Conservation (phyloP, 2,113 vertebrate species). For the Serinus canaria region DNA sequence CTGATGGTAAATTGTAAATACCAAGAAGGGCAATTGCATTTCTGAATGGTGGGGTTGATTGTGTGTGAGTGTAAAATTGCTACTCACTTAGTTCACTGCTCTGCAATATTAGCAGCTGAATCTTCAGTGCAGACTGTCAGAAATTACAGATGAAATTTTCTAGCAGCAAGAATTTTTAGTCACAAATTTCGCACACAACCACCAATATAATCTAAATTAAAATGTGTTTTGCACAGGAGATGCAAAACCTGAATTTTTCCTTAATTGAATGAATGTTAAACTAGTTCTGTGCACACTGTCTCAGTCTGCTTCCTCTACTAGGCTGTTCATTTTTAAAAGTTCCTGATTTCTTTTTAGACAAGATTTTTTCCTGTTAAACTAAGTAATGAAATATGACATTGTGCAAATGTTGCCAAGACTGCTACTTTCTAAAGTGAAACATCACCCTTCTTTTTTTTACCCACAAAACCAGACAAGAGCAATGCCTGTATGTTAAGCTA, state of each 20-base stretch:
- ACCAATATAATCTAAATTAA: not conserved
- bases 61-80: slow-evolving; percentile 26
- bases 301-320: not conserved
- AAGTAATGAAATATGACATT: slow-evolving; percentile 27
- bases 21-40: not conserved
- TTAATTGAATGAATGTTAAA: not conserved
- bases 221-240: not conserved
- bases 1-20: not conserved
- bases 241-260: not conserved
- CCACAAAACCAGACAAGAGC: not conserved
- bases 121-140: not conserved
- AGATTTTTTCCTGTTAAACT: slow-evolving; percentile 21
- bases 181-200: not conserved
- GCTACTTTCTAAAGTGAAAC: slow-evolving; percentile 4
- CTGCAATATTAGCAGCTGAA: not conserved
- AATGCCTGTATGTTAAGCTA: not conserved
- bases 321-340: not conserved
- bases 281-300: not conserved
- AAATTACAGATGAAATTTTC: slow-evolving; percentile 17
- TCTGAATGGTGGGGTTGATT: not conserved
- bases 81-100: not conserved
- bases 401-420: not conserved
- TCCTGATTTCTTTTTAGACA: slow-evolving; percentile 34
- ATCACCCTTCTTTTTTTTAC: not conserved
- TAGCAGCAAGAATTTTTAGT: not conserved